Evolutionary conservation across 2,113 vertebrate species (phyloP).

Genomic region (Seriola rivoliana): DNA sequence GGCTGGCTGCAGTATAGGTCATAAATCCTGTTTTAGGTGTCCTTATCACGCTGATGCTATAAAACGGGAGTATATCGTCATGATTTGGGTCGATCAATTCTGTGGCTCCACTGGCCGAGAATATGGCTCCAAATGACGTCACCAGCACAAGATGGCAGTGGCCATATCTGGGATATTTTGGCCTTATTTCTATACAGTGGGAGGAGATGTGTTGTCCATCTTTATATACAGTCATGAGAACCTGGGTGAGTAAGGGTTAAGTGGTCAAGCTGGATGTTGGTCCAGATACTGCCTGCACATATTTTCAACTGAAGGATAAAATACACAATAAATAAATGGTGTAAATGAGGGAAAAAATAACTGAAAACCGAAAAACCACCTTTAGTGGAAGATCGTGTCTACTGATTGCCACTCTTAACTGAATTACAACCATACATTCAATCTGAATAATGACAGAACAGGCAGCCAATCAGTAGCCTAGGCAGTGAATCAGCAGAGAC

Average conservation of each 20-base stretch:
- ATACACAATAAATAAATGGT: slow-evolving; percentile 9
- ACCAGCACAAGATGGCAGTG: too few relatives aligned
- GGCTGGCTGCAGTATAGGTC: too few relatives aligned
- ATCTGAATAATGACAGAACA: slow-evolving; percentile 31
- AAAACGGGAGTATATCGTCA: too few relatives aligned
- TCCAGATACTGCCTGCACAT: neutral
- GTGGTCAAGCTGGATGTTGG: neutral
- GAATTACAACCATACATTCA: slow-evolving; percentile 9
- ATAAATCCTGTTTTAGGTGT: too few relatives aligned
- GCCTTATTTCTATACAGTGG: too few relatives aligned
- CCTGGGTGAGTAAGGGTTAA: slow-evolving; percentile 19
- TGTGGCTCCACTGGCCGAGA: too few relatives aligned
- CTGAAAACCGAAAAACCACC: neutral
- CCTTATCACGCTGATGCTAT: too few relatives aligned
- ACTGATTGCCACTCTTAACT: slow-evolving; percentile 50
- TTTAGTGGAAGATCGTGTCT: slow-evolving; percentile 34
- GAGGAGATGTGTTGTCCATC: too few relatives aligned
- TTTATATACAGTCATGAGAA: neutral
- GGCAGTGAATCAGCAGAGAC: slow-evolving; percentile 66
- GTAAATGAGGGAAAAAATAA: slow-evolving; percentile 13
- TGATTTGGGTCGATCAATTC: too few relatives aligned
- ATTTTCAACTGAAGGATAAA: slow-evolving; percentile 10
- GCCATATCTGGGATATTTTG: too few relatives aligned
- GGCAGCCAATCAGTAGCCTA: slow-evolving; percentile 21
- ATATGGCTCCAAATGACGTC: too few relatives aligned